Evolutionary conservation across 2,797 vertebrate genomes (phyloP).

Genomic region (Mus minutoides): DNA sequence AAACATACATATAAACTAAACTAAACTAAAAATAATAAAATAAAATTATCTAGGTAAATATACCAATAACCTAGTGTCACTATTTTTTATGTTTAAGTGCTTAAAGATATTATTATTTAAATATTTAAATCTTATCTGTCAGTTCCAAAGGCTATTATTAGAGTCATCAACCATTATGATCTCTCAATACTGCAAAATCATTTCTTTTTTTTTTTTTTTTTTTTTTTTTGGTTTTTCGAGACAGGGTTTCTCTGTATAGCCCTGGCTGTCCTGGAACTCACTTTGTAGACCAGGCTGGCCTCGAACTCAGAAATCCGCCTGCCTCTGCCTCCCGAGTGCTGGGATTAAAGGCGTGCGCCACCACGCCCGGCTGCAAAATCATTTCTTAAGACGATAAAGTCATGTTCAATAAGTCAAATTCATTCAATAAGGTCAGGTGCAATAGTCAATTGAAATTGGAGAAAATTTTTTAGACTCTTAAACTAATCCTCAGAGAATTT

Average conservation of each 20-base stretch:
- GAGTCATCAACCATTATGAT: background rate
- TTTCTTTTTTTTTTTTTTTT: too few relatives aligned
- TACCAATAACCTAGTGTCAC: background rate
- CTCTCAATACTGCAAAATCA: constrained; percentile 20
- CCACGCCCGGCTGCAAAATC: too few relatives aligned
- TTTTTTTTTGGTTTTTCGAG: too few relatives aligned
- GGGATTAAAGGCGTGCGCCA: too few relatives aligned
- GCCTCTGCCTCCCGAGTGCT: too few relatives aligned
- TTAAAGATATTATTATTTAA: background rate
- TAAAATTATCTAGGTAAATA: background rate
- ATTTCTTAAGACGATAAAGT: constrained; percentile 28
- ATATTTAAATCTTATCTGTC: constrained; percentile 15
- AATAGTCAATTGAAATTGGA: constrained; percentile 35
- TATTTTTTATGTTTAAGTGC: constrained; percentile 34
- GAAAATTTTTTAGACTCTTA: background rate
- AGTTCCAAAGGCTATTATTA: background rate
- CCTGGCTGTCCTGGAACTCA: too few relatives aligned
- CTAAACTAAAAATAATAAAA: background rate
- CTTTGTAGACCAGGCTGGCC: too few relatives aligned
- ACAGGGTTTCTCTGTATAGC: too few relatives aligned
- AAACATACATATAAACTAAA: background rate
- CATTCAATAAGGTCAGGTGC: background rate
- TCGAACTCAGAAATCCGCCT: too few relatives aligned
- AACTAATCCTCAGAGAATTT: constrained; percentile 45
- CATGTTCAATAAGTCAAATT: background rate